These are phyloP conservation scores for Palythoa grandiflora DNA, from an alignment of 92 coral and sea anemone genomes.

Conservation along the genomic window DNA sequence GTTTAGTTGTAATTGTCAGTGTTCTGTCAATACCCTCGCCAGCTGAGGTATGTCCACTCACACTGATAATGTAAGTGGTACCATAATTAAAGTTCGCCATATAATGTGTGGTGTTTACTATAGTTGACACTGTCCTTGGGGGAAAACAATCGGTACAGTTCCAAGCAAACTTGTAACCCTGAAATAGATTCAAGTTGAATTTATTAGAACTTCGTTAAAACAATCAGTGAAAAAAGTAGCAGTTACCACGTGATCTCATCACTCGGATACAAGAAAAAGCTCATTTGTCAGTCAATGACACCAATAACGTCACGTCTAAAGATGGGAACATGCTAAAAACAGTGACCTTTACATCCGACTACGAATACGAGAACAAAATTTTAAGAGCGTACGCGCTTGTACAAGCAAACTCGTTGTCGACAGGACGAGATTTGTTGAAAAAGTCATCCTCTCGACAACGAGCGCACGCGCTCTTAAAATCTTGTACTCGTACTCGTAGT, in stretches of 20 bases:
- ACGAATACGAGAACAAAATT: too few species aligned
- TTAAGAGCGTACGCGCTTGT: too few species aligned
- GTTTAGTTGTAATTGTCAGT: not conserved
- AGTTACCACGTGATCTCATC: not conserved
- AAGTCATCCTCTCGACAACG: too few species aligned
- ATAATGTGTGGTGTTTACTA: not conserved
- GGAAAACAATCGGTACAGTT: slow-evolving; percentile 14
- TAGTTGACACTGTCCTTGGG: not conserved
- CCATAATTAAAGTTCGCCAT: slow-evolving; percentile 23
- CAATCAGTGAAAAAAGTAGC: not conserved
- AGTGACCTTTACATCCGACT: too few species aligned
- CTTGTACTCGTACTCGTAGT: too few species aligned
- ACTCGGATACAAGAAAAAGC: not conserved
- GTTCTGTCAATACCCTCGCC: slow-evolving; percentile 12
- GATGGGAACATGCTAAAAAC: too few species aligned
- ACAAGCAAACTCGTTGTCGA: too few species aligned
- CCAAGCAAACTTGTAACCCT: slow-evolving; percentile 41
- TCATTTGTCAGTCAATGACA: not conserved
- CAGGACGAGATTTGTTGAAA: too few species aligned
- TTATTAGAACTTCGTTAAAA: not conserved
- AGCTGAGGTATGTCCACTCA: slow-evolving; percentile 4
- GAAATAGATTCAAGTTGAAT: not conserved
- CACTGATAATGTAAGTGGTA: not conserved
- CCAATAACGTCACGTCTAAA: too few species aligned
- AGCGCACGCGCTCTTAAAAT: too few species aligned